Percentiles rank a stretch among this genome's conserved stretches.
Evolutionary conservation across 2,888 invertebrate species (phyloP).

Genomic region (Muschampia plurimacula): DNA sequence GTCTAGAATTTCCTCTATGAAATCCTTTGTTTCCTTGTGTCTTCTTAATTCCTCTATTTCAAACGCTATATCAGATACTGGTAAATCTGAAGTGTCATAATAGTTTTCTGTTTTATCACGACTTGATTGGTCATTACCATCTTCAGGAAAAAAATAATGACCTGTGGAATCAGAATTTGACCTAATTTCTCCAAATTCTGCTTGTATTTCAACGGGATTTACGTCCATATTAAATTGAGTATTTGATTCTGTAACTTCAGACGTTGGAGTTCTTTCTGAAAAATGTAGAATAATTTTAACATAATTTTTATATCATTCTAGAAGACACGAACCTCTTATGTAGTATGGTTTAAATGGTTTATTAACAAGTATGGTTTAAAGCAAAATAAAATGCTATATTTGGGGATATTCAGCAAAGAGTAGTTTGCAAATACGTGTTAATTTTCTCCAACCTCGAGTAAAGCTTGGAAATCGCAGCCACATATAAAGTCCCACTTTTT

Average conservation of each 20-base stretch:
- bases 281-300: conserved; percentile 25
- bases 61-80: conserved; percentile 64
- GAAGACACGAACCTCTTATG: too few species aligned
- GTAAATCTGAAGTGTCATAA: conserved; percentile 62
- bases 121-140: conserved; percentile 58
- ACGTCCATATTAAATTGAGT: conserved; percentile 53
- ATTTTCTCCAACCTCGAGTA: too few species aligned
- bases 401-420: too few species aligned
- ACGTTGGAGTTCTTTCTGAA: conserved; percentile 59
- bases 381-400: too few species aligned
- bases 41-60: conserved; percentile 73
- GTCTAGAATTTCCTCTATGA: conserved; percentile 76
- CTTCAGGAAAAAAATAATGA: conserved; percentile 80
- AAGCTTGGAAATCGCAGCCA: too few species aligned
- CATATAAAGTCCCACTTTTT: too few species aligned
- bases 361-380: too few species aligned
- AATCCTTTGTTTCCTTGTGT: conserved; percentile 67
- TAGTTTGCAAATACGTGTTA: too few species aligned
- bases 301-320: too few species aligned
- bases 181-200: conserved; percentile 67
- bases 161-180: conserved; percentile 71
- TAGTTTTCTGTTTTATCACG: conserved; percentile 64
- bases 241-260: conserved; percentile 49
- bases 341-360: too few species aligned
- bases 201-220: conserved; percentile 68